These are phyloP conservation scores for Diplogasteroides magnus DNA, from an alignment of 1,140 invertebrate genomes.

Conservation along the genomic window DNA sequence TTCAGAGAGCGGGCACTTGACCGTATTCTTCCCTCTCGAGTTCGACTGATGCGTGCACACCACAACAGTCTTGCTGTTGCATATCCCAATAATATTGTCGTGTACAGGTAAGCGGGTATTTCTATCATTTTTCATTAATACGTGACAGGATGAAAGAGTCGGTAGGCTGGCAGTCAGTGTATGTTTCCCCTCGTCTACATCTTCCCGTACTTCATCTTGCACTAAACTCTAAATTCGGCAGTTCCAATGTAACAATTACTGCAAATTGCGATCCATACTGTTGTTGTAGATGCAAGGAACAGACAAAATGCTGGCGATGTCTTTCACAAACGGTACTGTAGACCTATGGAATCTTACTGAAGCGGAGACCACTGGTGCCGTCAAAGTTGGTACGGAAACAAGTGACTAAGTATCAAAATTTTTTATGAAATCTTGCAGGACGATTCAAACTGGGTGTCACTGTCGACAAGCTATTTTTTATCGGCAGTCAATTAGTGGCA, in stretches of 20 bases:
- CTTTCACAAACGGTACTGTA: constrained; percentile 71
- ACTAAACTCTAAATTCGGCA: constrained; percentile 82
- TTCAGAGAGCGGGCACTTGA: neutral
- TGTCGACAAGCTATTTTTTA: constrained; percentile 92
- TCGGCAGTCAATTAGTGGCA: constrained; percentile 90
- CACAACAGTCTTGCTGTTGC: constrained; percentile 95
- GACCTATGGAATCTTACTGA: constrained; percentile 81
- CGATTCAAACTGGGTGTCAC: constrained; percentile 64
- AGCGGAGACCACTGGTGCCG: constrained; percentile 58
- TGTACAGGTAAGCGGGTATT: constrained; percentile 70
- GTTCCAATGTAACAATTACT: too few species aligned
- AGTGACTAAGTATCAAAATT: constrained; percentile 18
- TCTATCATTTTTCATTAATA: constrained; percentile 4
- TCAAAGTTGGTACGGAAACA: neutral
- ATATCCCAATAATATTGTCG: constrained; percentile 88
- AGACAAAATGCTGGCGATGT: constrained; percentile 81
- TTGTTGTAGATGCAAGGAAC: constrained; percentile 53
- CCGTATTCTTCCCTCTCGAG: constrained; percentile 65
- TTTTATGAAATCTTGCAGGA: constrained; percentile 24
- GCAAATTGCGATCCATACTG: neutral
- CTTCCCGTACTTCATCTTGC: constrained; percentile 82
- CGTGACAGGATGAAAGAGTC: constrained; percentile 79
- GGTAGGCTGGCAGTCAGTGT: constrained; percentile 87
- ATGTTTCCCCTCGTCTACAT: constrained; percentile 85
- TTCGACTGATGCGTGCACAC: constrained; percentile 90